phyloP scores from a whole-genome alignment of 2,797 vertebrate species.

The Enteromius treurensis region DNA sequence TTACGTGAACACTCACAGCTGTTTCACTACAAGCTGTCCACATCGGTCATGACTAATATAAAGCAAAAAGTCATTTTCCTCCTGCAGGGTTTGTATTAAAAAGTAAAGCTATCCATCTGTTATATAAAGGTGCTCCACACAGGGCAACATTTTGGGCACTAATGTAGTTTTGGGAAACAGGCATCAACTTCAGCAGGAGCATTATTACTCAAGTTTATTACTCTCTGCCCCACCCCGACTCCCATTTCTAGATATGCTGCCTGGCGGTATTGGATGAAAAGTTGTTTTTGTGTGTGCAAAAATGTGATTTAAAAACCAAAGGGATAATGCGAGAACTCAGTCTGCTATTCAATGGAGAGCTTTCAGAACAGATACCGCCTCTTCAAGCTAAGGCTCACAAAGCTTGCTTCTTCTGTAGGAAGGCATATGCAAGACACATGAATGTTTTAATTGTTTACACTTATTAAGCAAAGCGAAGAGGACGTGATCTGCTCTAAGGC shows the following conservation, averaged over 20 bases:
- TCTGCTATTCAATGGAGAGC: background rate
- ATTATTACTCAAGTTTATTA: constrained; percentile 34
- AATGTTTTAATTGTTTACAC: constrained; percentile 31
- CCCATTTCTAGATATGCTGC: background rate
- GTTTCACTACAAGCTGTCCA: constrained; percentile 48
- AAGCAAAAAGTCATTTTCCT: constrained; percentile 42
- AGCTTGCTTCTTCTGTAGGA: background rate
- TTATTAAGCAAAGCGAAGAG: constrained; percentile 6
- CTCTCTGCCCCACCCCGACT: constrained; percentile 27
- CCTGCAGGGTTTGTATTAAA: constrained; percentile 51
- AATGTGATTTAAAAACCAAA: background rate
- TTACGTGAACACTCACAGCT: constrained; percentile 29
- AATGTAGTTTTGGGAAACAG: constrained; percentile 40
- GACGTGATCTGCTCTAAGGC: constrained; percentile 9
- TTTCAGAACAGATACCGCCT: background rate
- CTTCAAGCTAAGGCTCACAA: background rate
- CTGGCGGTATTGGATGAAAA: background rate
- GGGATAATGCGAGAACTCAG: background rate
- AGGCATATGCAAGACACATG: constrained; percentile 2
- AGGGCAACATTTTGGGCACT: constrained; percentile 39
- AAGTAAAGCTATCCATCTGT: constrained; percentile 44
- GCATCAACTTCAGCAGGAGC: constrained; percentile 35
- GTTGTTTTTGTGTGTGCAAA: background rate
- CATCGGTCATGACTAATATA: constrained; percentile 41
- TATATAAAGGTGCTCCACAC: constrained; percentile 39